Base-by-base conservation (phyloP, 2,888 invertebrate genomes). In the Blastobasis lacticolella region DNA sequence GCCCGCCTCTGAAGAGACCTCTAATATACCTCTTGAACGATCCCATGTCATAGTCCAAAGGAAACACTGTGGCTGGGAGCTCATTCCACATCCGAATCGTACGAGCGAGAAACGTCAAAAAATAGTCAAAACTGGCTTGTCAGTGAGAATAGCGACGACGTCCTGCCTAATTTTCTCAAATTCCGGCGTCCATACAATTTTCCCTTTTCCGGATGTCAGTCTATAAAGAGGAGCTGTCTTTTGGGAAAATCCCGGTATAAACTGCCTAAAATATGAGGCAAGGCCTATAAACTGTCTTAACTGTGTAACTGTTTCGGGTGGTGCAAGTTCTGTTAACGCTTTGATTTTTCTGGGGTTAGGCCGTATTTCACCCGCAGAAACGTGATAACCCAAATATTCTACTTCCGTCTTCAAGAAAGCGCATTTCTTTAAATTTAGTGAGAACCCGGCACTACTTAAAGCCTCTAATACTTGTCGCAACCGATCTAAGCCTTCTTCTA, bases 211-310 rank as follows among this genome's bases (percentile, higher is more conserved):
- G 1, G 49, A 36, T 0, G 53, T 60, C 1, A 61, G 46, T 1
- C 1, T 5, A 44, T 57, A 56, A 0, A 64, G 23, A 0, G 62
- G 60, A 0, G 10, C 43, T 54, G 54, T 53, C 0, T 52, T 53
- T 4, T 5, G 43, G 0, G 62, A 57, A 10, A 61, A 63, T 0
- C 50, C 23, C 0, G 45, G 40, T 0, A 65, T 40, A 48, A 64
- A 63, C 7, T 61, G 50, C 0, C 63, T 23, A 47, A 64, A 65
- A 36, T 64, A 63, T 0, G 60, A 58, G 0, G 63, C 60, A 0
- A 65, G 37, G 0, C 64, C 64, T 0, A 60, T 54, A 46, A 64
- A 63, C 37, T 67, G 68, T 2, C 66, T 44, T 0, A 66, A 1
- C 10, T 63, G 61, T 0, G 48, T 46, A 0, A 57, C 49, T 0